These are phyloP conservation scores for Agriopis leucophaearia DNA, from an alignment of 2,888 invertebrate genomes.

Conservation along the genomic window DNA sequence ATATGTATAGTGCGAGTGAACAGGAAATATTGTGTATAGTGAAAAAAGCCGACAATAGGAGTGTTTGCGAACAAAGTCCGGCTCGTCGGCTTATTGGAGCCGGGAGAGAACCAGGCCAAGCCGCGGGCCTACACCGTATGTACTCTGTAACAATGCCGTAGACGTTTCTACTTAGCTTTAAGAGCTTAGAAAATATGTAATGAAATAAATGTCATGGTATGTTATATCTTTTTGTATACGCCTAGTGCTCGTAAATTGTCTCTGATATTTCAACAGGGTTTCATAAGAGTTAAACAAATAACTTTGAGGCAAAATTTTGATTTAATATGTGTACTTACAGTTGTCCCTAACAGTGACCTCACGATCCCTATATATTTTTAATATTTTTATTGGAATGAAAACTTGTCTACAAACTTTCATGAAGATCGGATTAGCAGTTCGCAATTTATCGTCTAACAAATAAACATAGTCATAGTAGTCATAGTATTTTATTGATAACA, in stretches of 20 bases:
- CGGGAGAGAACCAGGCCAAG: constrained; percentile 10
- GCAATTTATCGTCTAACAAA: too few relatives aligned
- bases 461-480: too few relatives aligned
- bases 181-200: constrained; percentile 11
- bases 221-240: constrained; percentile 3
- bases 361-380: not conserved
- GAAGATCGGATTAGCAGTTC: too few relatives aligned
- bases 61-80: constrained; percentile 27
- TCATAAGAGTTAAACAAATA: not conserved
- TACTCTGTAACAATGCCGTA: constrained; percentile 1
- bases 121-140: constrained; percentile 16
- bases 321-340: not conserved
- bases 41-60: constrained; percentile 24
- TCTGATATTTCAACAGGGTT: constrained; percentile 1
- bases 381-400: not conserved
- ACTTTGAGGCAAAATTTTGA: not conserved
- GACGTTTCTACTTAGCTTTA: constrained; percentile 4
- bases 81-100: constrained; percentile 23
- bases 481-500: too few relatives aligned
- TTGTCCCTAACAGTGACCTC: too few relatives aligned
- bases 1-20: too few relatives aligned
- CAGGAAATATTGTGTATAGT: constrained; percentile 9
- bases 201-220: constrained; percentile 18
- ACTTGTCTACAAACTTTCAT: too few relatives aligned
- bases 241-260: not conserved